Evolutionary conservation across 2,113 vertebrate species (phyloP).

Genomic region (Tychaedon coryphoeus): DNA sequence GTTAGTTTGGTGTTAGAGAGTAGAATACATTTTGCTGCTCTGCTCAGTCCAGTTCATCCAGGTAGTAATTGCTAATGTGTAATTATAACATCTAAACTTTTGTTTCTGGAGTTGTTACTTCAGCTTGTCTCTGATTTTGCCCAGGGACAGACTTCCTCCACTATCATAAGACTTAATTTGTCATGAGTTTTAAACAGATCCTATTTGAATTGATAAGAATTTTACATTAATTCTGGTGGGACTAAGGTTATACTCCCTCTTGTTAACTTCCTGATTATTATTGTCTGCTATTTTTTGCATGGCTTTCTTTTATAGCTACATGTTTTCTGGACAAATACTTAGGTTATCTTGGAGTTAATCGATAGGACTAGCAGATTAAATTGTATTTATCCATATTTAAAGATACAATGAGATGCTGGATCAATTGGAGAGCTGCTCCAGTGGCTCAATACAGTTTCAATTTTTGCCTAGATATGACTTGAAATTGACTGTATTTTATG

Average conservation of each 20-base stretch:
- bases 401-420: constrained; percentile 24
- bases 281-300: not conserved
- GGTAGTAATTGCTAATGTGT: not conserved
- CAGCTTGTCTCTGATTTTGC: not conserved
- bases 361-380: not conserved
- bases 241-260: not conserved
- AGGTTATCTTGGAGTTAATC: constrained; percentile 22
- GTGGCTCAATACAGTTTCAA: not conserved
- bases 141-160: not conserved
- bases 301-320: not conserved
- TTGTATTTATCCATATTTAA: constrained; percentile 36
- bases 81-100: not conserved
- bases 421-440: not conserved
- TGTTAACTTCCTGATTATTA: constrained; percentile 14
- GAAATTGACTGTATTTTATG: constrained; percentile 43
- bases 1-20: not conserved
- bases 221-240: not conserved
- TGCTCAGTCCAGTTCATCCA: not conserved
- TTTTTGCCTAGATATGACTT: constrained; percentile 20
- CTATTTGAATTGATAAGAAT: not conserved
- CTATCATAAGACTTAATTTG: not conserved
- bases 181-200: not conserved
- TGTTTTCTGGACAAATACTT: not conserved
- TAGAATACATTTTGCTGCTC: not conserved
- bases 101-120: not conserved